Conservation (phyloP, 1,140 invertebrate genomes). For the Papilio glaucus region DNA sequence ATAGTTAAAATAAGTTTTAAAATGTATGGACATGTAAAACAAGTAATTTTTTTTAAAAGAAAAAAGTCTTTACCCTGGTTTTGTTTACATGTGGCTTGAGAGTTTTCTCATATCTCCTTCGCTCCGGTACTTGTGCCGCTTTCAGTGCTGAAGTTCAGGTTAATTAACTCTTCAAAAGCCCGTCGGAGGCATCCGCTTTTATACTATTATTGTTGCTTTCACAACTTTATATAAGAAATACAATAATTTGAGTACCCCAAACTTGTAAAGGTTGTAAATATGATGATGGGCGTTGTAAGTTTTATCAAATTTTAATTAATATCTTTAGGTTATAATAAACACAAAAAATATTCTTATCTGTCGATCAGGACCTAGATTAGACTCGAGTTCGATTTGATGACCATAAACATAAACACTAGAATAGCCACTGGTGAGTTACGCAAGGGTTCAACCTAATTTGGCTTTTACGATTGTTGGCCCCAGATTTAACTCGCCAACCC, state of each 20-base stretch:
- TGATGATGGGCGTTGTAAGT: too few relatives aligned
- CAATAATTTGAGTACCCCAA: neutral
- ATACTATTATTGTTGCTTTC: constrained; percentile 49
- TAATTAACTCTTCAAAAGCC: constrained; percentile 56
- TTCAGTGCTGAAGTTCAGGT: constrained; percentile 50
- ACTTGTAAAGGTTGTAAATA: neutral
- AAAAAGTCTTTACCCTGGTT: constrained; percentile 26
- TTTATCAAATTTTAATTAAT: too few relatives aligned
- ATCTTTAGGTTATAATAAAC: too few relatives aligned
- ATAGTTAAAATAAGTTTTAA: neutral
- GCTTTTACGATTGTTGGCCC: too few relatives aligned
- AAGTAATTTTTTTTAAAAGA: neutral
- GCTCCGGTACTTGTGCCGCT: constrained; percentile 48
- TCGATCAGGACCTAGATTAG: too few relatives aligned
- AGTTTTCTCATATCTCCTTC: constrained; percentile 63
- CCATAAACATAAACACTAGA: too few relatives aligned
- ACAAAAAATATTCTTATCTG: too few relatives aligned
- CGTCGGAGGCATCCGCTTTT: constrained; percentile 41
- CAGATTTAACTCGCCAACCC: too few relatives aligned
- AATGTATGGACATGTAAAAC: neutral
- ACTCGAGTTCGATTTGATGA: too few relatives aligned
- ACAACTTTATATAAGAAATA: neutral
- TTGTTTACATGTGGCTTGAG: constrained; percentile 35
- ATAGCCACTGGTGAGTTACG: too few relatives aligned
- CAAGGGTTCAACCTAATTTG: too few relatives aligned